phyloP scores from a whole-genome alignment of 2,888 invertebrate genomes.

The Bellardia pandia region DNA sequence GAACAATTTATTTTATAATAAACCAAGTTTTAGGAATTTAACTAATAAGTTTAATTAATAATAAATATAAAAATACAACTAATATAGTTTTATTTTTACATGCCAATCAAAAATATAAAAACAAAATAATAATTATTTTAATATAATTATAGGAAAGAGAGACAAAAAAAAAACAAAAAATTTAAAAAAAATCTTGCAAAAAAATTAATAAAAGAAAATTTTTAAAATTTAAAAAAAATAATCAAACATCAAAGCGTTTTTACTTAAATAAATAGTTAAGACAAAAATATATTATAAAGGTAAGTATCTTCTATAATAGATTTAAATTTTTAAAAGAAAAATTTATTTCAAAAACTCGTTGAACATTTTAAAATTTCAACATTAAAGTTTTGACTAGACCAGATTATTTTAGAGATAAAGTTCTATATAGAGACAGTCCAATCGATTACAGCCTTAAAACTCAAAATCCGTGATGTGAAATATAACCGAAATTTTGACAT shows the following conservation, averaged over 20 bases:
- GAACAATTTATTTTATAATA: conserved; percentile 14
- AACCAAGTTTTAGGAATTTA: conserved; percentile 32
- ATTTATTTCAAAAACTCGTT: no score
- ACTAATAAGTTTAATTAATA: conserved; percentile 38
- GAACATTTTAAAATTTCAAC: no score
- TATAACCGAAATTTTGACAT: no score
- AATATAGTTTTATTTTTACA: conserved; percentile 70
- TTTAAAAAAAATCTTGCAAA: conserved; percentile 76
- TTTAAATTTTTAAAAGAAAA: no score
- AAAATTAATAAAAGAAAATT: conserved; percentile 73
- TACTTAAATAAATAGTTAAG: not conserved
- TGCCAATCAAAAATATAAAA: conserved; percentile 64
- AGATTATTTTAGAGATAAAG: no score
- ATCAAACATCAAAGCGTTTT: conserved; percentile 11
- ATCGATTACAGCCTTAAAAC: no score
- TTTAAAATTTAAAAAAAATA: conserved; percentile 64
- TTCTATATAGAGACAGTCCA: no score
- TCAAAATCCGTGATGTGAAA: no score
- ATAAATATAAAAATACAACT: conserved; percentile 11
- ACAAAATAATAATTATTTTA: conserved; percentile 34
- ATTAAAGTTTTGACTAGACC: no score
- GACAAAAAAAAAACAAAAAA: conserved; percentile 71
- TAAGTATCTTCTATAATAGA: not conserved
- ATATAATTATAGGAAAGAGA: conserved; percentile 38
- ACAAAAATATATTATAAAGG: not conserved